phyloP scores from a whole-genome alignment of 2,888 invertebrate species.

The Nomada goodeniana region DNA sequence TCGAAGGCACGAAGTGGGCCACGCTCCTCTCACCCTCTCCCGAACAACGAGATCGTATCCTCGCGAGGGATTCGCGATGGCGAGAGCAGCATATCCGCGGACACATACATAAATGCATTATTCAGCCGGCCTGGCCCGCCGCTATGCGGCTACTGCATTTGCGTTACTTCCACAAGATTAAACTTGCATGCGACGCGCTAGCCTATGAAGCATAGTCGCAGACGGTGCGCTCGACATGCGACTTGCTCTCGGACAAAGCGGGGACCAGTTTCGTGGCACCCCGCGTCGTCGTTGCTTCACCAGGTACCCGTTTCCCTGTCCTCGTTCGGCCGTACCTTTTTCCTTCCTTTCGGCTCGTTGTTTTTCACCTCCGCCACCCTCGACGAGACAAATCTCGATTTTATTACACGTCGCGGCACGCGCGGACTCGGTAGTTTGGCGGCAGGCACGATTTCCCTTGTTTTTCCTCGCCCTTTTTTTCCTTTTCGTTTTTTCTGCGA shows the following conservation, averaged over 20 bases:
- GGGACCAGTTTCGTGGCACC: constrained; percentile 57
- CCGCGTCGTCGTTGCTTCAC: constrained; percentile 34
- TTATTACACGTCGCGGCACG: constrained; percentile 64
- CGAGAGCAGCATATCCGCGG: constrained; percentile 69
- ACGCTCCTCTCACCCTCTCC: constrained; percentile 12
- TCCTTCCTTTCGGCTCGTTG: not conserved
- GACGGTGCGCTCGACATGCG: constrained; percentile 78
- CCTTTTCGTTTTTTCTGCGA: not conserved
- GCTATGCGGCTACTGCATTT: constrained; percentile 74
- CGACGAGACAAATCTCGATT: constrained; percentile 72
- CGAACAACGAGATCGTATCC: constrained; percentile 68
- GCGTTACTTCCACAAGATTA: constrained; percentile 83
- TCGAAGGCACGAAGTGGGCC: constrained; percentile 31
- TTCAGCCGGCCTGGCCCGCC: constrained; percentile 66
- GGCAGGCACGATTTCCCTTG: constrained; percentile 9
- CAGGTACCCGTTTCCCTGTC: constrained; percentile 5
- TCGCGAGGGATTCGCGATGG: constrained; percentile 71
- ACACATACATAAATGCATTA: constrained; percentile 79
- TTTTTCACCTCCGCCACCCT: not conserved
- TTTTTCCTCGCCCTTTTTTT: no score
- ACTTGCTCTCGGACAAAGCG: constrained; percentile 80
- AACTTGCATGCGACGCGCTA: constrained; percentile 81
- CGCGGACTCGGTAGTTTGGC: not conserved
- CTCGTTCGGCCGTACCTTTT: not conserved
- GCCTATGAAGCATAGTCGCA: constrained; percentile 79